Conservation (phyloP, 2,113 vertebrate species). For the Atlantisia rogersi region DNA sequence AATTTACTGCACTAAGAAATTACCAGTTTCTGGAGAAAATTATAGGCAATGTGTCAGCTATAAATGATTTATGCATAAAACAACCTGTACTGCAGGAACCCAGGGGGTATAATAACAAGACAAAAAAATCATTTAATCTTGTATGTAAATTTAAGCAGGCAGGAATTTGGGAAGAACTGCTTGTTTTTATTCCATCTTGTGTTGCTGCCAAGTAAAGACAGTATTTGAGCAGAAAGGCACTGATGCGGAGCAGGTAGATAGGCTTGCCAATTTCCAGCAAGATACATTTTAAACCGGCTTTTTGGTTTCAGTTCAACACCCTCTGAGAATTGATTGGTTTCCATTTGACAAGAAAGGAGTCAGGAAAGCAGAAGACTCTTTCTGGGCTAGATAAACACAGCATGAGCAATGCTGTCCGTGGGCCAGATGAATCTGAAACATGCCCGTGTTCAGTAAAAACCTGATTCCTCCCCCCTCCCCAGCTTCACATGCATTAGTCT, state of each 20-base stretch:
- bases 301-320: conserved; percentile 36
- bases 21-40: conserved; percentile 54
- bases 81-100: conserved; percentile 26
- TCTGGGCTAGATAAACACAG: not conserved
- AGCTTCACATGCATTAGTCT: not conserved
- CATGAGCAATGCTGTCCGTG: not conserved
- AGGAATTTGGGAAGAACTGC: conserved; percentile 53
- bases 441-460: not conserved
- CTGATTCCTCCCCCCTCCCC: not conserved
- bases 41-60: conserved; percentile 40
- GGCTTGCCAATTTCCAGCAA: conserved; percentile 37
- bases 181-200: conserved; percentile 58
- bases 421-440: not conserved
- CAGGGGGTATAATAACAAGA: conserved; percentile 39
- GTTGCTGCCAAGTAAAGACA: conserved; percentile 57
- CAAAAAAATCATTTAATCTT: conserved; percentile 66
- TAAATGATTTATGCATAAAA: conserved; percentile 55
- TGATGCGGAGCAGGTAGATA: conserved; percentile 52
- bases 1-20: conserved; percentile 31
- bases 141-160: conserved; percentile 53
- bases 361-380: conserved; percentile 29
- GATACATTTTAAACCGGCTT: conserved; percentile 1
- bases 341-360: conserved; percentile 45
- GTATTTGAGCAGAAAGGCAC: conserved; percentile 40
- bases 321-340: conserved; percentile 48